These are phyloP conservation scores for Encarsia formosa DNA, from an alignment of 2,888 invertebrate species.

Conservation along the genomic window DNA sequence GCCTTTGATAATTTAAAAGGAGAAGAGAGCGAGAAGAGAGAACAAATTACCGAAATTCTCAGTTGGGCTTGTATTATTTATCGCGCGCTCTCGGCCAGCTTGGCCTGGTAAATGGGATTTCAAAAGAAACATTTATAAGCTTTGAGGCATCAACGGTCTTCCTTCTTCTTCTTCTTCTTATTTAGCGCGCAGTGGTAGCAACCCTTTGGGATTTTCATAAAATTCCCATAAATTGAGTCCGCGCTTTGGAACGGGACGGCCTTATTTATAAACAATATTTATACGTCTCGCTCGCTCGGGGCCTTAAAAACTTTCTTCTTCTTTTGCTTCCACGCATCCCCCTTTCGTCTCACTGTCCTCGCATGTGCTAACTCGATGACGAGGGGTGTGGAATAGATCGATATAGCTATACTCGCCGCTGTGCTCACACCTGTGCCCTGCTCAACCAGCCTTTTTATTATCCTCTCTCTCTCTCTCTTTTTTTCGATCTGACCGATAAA, in stretches of 20 bases:
- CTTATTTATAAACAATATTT: constrained; percentile 49
- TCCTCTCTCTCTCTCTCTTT: no score
- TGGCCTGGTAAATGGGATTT: constrained; percentile 26
- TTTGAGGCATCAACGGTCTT: constrained; percentile 25
- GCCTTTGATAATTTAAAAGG: no score
- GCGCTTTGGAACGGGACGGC: constrained; percentile 31
- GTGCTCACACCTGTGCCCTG: constrained; percentile 24
- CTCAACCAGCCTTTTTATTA: no score
- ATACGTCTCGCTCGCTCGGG: constrained; percentile 41
- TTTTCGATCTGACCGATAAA: constrained; percentile 28
- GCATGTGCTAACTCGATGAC: constrained; percentile 22
- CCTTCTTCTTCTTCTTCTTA: not conserved
- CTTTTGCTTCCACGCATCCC: constrained; percentile 7
- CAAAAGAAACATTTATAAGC: constrained; percentile 27
- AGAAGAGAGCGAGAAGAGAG: constrained; percentile 1
- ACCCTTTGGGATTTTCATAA: constrained; percentile 43
- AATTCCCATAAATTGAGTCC: constrained; percentile 44
- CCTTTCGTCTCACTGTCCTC: constrained; percentile 10
- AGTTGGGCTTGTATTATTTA: constrained; percentile 22
- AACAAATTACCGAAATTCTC: constrained; percentile 27
- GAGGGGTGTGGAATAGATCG: constrained; percentile 28
- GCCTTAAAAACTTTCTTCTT: constrained; percentile 14
- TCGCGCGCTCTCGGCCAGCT: constrained; percentile 19
- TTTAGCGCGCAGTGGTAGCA: constrained; percentile 18
- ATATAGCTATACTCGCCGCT: constrained; percentile 9